Evolutionary conservation across 2,888 invertebrate species (phyloP).

Genomic region (Parasteatoda lunata): DNA sequence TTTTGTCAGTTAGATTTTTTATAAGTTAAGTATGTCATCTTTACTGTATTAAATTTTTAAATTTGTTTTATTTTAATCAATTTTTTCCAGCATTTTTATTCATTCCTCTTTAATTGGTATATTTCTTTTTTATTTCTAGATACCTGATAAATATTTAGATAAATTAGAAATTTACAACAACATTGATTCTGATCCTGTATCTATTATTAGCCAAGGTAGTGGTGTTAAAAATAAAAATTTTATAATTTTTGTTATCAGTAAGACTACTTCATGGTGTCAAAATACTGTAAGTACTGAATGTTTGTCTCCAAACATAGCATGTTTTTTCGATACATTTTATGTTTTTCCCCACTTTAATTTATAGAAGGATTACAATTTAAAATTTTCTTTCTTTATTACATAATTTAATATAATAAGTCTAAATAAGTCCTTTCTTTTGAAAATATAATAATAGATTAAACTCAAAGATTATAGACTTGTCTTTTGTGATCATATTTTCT

Average conservation of each 20-base stretch:
- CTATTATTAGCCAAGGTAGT: slow-evolving; percentile 70
- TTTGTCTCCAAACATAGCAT: not conserved
- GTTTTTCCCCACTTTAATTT: too few species aligned
- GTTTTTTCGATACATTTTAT: too few species aligned
- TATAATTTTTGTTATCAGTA: slow-evolving; percentile 73
- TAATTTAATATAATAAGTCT: too few species aligned
- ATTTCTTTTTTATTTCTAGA: slow-evolving; percentile 66
- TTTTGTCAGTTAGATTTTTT: too few species aligned
- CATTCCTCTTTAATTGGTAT: not conserved
- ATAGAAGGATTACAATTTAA: too few species aligned
- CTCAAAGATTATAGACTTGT: too few species aligned
- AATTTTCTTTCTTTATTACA: too few species aligned
- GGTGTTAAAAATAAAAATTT: slow-evolving; percentile 73
- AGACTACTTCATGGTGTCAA: slow-evolving; percentile 34
- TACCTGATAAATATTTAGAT: slow-evolving; percentile 73
- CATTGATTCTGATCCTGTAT: slow-evolving; percentile 70
- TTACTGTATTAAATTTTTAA: too few species aligned
- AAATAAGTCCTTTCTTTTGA: too few species aligned
- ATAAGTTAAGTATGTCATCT: too few species aligned
- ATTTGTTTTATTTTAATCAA: not conserved
- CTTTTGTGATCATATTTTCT: too few species aligned
- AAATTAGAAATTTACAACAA: slow-evolving; percentile 72
- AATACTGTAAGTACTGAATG: slow-evolving; percentile 25
- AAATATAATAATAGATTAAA: too few species aligned
- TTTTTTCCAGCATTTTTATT: not conserved